Percentiles rank a stretch among this genome's conserved stretches.
These are phyloP conservation scores for Sthenelais limicola DNA, from an alignment of 2,888 invertebrate species.

Conservation along the genomic window DNA sequence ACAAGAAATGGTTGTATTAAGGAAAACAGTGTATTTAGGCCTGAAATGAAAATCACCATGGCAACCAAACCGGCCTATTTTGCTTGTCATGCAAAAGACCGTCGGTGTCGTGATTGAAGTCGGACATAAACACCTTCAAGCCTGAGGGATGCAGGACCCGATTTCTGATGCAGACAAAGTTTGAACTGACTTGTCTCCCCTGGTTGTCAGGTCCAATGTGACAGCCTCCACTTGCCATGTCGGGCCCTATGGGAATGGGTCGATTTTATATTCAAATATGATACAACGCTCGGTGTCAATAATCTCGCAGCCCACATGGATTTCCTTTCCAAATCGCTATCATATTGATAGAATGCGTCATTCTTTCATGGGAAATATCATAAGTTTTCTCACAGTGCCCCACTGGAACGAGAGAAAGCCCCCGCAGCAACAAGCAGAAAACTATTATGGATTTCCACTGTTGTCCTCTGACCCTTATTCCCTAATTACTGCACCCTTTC, in stretches of 20 bases:
- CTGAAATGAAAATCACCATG: no score
- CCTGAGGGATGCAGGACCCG: no score
- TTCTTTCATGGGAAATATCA: slow-evolving; percentile 32
- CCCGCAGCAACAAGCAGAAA: slow-evolving; percentile 23
- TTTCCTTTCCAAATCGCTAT: slow-evolving; percentile 36
- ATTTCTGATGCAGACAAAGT: no score
- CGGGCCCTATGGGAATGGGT: background rate
- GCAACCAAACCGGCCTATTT: no score
- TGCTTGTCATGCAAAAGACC: no score
- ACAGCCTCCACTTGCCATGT: background rate
- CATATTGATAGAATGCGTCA: slow-evolving; percentile 17
- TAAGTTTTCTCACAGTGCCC: background rate
- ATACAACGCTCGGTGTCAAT: slow-evolving; percentile 23
- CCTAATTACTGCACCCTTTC: slow-evolving; percentile 26
- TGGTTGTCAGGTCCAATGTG: slow-evolving; percentile 31
- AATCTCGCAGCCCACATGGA: slow-evolving; percentile 23
- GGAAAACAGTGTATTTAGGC: no score
- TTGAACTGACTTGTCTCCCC: no score
- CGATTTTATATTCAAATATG: slow-evolving; percentile 38
- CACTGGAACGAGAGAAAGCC: background rate
- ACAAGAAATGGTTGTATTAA: no score
- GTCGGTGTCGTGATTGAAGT: no score
- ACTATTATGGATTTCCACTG: slow-evolving; percentile 25
- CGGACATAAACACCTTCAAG: no score
- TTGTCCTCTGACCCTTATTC: slow-evolving; percentile 1